A percentile compares a stretch with the other conserved stretches of the same genome.
These are phyloP conservation scores for Troides helena DNA, from an alignment of 2,888 invertebrate species.

Conservation along the genomic window DNA sequence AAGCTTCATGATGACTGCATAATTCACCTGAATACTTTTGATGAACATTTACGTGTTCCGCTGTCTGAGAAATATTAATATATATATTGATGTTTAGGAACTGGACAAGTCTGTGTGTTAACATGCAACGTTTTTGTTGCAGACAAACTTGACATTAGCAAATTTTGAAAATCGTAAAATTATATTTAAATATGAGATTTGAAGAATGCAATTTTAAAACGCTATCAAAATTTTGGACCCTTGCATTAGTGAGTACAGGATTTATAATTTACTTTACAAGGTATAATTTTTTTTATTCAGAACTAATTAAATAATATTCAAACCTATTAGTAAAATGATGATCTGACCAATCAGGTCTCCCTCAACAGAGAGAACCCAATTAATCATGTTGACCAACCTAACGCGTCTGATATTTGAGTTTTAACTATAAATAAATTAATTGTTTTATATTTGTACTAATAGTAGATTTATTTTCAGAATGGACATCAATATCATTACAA, in stretches of 20 bases:
- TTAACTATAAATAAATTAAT: background rate
- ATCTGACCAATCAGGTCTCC: slow-evolving; percentile 72
- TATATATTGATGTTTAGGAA: no score
- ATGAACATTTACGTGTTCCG: slow-evolving; percentile 32
- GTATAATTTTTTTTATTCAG: no score
- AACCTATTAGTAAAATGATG: slow-evolving; percentile 51
- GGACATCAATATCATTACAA: background rate
- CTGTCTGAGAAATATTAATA: slow-evolving; percentile 27
- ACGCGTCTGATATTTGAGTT: slow-evolving; percentile 33
- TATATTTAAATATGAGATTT: no score
- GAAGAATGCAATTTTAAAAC: no score
- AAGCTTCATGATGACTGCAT: slow-evolving; percentile 21
- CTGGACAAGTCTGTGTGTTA: no score
- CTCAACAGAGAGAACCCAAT: slow-evolving; percentile 74
- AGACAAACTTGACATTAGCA: no score
- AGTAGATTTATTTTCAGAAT: background rate
- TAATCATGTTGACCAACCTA: slow-evolving; percentile 50
- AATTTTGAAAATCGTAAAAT: no score
- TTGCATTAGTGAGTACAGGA: no score
- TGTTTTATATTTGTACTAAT: background rate
- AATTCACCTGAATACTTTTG: slow-evolving; percentile 43
- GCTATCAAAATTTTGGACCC: no score
- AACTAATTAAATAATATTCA: no score
- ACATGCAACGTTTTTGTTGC: no score
- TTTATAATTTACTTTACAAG: no score